Percentiles rank a stretch among this genome's conserved stretches.
phyloP scores from a whole-genome alignment of 1,140 invertebrate genomes.

The Catajapyx aquilonaris region DNA sequence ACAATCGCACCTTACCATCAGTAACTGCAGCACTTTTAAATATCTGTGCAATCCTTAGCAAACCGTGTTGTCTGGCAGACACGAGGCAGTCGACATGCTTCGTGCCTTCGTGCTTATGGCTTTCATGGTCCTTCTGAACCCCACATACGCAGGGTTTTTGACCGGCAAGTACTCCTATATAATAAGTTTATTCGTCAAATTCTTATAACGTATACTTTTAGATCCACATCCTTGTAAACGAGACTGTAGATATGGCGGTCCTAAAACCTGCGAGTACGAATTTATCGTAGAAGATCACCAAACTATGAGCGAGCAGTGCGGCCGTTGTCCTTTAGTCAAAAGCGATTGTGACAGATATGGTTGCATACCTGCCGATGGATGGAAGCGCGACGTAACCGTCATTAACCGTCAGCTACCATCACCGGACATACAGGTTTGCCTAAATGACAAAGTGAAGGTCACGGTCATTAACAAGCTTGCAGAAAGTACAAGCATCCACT shows the following conservation, averaged over 20 bases:
- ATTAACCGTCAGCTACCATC: constrained; percentile 23
- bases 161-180: too few species aligned
- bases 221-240: too few species aligned
- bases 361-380: constrained; percentile 21
- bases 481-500: constrained; percentile 23
- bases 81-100: too few species aligned
- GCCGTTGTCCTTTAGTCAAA: constrained; percentile 48
- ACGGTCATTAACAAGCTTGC: constrained; percentile 22
- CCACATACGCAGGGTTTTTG: too few species aligned
- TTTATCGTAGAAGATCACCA: constrained; percentile 57
- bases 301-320: constrained; percentile 72
- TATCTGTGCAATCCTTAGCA: too few species aligned
- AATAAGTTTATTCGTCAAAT: too few species aligned
- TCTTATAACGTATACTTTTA: too few species aligned
- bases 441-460: constrained; percentile 25
- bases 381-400: constrained; percentile 15
- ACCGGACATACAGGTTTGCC: constrained; percentile 23
- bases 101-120: too few species aligned
- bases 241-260: constrained; percentile 26
- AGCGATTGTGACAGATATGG: constrained; percentile 23
- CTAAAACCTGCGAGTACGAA: constrained; percentile 42
- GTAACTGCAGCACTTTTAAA: too few species aligned
- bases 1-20: too few species aligned
- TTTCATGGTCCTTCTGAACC: too few species aligned
- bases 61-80: too few species aligned